A percentile compares a stretch with the other conserved stretches of the same genome.
Conservation (phyloP, 2,113 vertebrate genomes). For the Oxyura jamaicensis region DNA sequence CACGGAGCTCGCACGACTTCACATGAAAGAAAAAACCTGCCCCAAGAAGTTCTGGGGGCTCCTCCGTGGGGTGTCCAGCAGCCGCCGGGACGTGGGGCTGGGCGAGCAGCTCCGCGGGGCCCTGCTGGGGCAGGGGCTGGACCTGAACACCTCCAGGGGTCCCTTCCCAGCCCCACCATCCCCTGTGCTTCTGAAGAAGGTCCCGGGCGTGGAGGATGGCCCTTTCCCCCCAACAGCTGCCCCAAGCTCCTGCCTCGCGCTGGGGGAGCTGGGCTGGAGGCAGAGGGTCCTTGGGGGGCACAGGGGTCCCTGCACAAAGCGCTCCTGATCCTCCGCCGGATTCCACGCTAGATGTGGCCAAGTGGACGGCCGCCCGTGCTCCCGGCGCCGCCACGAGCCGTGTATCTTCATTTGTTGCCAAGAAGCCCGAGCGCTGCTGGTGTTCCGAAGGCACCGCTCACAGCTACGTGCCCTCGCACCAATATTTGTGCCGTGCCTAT, state of each 20-base stretch:
- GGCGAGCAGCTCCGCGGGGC: too few species aligned
- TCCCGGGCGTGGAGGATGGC: too few species aligned
- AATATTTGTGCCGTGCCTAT: fast-evolving
- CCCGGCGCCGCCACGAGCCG: neutral
- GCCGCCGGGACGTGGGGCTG: too few species aligned
- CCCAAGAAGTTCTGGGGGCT: too few species aligned
- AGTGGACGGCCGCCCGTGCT: neutral
- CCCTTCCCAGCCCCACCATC: too few species aligned
- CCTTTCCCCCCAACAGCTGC: too few species aligned
- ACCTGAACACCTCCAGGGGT: too few species aligned
- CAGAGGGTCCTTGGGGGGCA: neutral
- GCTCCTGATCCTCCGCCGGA: fast-evolving
- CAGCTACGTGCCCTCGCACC: fast-evolving
- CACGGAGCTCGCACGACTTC: fast-evolving
- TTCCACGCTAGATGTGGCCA: fast-evolving
- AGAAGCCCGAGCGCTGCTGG: neutral
- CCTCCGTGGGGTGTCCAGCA: too few species aligned
- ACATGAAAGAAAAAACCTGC: too few species aligned
- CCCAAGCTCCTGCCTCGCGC: neutral
- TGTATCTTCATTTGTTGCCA: fast-evolving
- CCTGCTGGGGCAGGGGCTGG: too few species aligned
- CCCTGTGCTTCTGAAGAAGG: too few species aligned
- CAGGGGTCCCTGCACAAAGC: neutral
- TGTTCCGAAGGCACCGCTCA: neutral
- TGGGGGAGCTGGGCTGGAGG: neutral